Evolutionary conservation across 2,888 invertebrate genomes (phyloP).

Genomic region (Euzetes globulus): DNA sequence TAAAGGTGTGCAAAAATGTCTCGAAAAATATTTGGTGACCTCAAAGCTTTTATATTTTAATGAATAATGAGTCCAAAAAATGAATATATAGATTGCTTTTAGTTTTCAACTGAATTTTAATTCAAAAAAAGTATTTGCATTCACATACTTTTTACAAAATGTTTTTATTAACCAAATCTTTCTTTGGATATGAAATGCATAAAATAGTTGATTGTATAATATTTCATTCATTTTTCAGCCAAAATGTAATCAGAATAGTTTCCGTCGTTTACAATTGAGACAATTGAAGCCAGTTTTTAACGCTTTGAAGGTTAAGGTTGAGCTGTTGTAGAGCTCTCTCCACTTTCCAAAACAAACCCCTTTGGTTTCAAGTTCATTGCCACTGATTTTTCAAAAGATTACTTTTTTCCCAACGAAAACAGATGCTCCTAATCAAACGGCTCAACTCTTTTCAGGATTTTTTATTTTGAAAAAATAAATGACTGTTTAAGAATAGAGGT

Average conservation of each 20-base stretch:
- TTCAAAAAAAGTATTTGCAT: background rate
- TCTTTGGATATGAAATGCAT: background rate
- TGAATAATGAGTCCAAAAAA: no score
- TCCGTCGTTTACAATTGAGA: background rate
- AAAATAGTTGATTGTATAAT: background rate
- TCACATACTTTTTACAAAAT: background rate
- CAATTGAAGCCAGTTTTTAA: background rate
- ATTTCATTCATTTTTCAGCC: background rate
- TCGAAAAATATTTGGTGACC: background rate
- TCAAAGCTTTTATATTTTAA: no score
- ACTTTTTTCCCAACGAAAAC: background rate
- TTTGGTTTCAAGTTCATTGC: constrained; percentile 22
- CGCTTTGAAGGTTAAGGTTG: background rate
- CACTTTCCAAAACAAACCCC: background rate
- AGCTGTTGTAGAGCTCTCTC: background rate
- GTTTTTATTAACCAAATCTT: background rate
- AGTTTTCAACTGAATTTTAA: background rate
- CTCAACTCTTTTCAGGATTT: background rate
- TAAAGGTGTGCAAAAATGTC: background rate
- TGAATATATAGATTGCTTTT: no score
- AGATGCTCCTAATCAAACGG: background rate
- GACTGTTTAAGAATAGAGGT: background rate
- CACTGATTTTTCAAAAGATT: background rate
- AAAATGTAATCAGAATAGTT: background rate
- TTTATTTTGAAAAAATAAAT: constrained; percentile 11